Conservation (phyloP, 35 echinoderm and acorn worm genomes). For the Ophiothrix spiculata region DNA sequence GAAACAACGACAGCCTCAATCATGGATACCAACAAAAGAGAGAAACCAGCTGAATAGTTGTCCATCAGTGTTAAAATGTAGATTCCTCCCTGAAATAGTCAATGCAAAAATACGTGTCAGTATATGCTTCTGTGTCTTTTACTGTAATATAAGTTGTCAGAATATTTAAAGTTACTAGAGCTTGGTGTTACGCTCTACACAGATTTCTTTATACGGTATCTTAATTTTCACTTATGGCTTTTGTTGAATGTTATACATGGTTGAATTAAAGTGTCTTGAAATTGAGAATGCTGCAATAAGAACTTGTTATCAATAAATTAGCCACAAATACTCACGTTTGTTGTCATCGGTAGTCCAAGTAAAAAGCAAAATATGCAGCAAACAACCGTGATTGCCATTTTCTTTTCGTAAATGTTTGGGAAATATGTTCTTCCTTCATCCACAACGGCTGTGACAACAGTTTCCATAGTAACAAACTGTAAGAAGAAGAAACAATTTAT, state of each 20-base stretch:
- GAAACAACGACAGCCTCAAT: slow-evolving; percentile 25
- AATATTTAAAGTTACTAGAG: no score
- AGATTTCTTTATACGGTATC: no score
- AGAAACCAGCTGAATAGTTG: slow-evolving; percentile 53
- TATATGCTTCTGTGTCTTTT: no score
- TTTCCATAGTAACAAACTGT: neutral
- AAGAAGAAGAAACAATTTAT: neutral
- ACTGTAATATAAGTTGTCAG: no score
- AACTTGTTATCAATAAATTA: no score
- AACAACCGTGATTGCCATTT: neutral
- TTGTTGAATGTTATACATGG: no score
- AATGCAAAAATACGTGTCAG: no score
- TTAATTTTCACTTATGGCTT: no score
- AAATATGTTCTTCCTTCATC: neutral
- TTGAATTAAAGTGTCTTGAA: no score
- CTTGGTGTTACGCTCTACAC: no score
- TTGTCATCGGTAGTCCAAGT: neutral
- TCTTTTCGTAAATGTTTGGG: neutral
- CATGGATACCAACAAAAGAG: slow-evolving; percentile 28
- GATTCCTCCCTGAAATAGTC: slow-evolving; percentile 54
- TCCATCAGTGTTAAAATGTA: slow-evolving; percentile 57
- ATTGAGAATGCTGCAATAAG: no score
- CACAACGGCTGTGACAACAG: neutral
- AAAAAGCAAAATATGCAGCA: neutral
- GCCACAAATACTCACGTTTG: neutral